Evolutionary conservation across 2,797 vertebrate species (phyloP).

Genomic region (Sphenodon punctatus): DNA sequence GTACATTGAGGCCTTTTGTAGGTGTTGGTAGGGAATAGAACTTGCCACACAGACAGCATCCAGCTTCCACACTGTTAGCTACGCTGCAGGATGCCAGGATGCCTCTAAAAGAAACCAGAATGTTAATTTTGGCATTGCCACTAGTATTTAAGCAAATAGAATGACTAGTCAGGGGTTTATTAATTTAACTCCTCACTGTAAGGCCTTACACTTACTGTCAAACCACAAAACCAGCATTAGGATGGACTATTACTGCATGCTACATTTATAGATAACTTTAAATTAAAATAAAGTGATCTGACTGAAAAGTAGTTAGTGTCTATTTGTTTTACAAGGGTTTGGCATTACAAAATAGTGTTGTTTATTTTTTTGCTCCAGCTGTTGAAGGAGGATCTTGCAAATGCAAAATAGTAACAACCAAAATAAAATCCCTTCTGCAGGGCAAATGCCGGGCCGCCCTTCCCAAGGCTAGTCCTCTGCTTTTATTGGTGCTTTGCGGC

Average conservation of each 20-base stretch:
- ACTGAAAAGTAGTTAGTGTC: constrained; percentile 65
- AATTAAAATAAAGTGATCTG: constrained; percentile 64
- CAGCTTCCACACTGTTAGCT: constrained; percentile 56
- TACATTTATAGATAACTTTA: constrained; percentile 68
- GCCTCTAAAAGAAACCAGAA: constrained; percentile 73
- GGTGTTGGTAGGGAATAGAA: neutral
- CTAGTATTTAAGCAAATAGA: constrained; percentile 70
- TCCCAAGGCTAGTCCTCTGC: neutral
- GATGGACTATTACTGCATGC: constrained; percentile 67
- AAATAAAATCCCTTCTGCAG: constrained; percentile 8
- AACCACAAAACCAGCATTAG: constrained; percentile 72
- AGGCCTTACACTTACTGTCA: constrained; percentile 70
- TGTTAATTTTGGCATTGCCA: constrained; percentile 69
- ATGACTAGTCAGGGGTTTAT: constrained; percentile 60
- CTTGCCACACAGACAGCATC: constrained; percentile 31
- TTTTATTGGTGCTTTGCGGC: neutral
- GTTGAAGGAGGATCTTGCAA: constrained; percentile 35
- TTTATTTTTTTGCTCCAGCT: constrained; percentile 41
- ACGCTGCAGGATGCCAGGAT: constrained; percentile 41
- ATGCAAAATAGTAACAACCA: constrained; percentile 21
- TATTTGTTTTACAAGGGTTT: constrained; percentile 53
- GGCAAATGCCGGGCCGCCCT: constrained; percentile 8
- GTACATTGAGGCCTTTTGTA: neutral
- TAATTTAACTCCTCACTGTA: constrained; percentile 68
- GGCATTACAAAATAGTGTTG: constrained; percentile 43